These are phyloP conservation scores for Parazoanthus darwini DNA, from an alignment of 92 coral and sea anemone genomes.

Conservation along the genomic window DNA sequence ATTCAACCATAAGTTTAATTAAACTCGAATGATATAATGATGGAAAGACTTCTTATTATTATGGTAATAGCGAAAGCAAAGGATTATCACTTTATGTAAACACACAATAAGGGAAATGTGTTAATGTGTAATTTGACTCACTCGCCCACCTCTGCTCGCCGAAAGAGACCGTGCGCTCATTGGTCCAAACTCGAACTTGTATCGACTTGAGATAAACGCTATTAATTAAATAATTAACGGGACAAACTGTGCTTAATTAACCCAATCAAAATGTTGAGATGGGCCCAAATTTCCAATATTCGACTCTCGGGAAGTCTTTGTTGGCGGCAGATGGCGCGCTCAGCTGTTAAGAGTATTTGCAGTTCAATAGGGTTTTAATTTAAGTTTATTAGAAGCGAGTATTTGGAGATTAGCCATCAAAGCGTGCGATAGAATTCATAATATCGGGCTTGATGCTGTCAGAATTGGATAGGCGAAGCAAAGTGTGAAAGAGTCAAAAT, in stretches of 20 bases:
- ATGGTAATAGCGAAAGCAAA: constrained; percentile 58
- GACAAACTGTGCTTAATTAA: constrained; percentile 99
- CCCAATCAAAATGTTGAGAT: constrained; percentile 95
- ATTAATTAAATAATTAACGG: constrained; percentile 99
- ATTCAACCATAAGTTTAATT: constrained; percentile 69
- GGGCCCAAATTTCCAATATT: constrained; percentile 91
- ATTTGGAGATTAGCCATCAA: constrained; percentile 67
- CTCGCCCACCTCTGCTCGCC: constrained; percentile 58
- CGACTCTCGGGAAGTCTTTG: constrained; percentile 85
- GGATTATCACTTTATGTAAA: constrained; percentile 63
- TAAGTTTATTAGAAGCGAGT: constrained; percentile 65
- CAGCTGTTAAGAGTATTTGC: constrained; percentile 83
- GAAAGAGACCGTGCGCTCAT: constrained; percentile 62
- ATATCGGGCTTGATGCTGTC: constrained; percentile 45
- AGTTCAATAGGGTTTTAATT: constrained; percentile 81
- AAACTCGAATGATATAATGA: constrained; percentile 73
- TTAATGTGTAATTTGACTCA: constrained; percentile 65
- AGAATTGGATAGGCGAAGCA: constrained; percentile 49
- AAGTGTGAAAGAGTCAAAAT: constrained; percentile 44
- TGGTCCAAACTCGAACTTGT: constrained; percentile 75
- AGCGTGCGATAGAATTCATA: constrained; percentile 67
- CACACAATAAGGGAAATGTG: constrained; percentile 66
- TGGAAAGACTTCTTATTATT: constrained; percentile 63
- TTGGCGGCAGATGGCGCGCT: constrained; percentile 88
- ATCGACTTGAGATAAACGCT: constrained; percentile 94